These are phyloP conservation scores for Eilema griseolum DNA, from an alignment of 2,888 invertebrate species.

Conservation along the genomic window DNA sequence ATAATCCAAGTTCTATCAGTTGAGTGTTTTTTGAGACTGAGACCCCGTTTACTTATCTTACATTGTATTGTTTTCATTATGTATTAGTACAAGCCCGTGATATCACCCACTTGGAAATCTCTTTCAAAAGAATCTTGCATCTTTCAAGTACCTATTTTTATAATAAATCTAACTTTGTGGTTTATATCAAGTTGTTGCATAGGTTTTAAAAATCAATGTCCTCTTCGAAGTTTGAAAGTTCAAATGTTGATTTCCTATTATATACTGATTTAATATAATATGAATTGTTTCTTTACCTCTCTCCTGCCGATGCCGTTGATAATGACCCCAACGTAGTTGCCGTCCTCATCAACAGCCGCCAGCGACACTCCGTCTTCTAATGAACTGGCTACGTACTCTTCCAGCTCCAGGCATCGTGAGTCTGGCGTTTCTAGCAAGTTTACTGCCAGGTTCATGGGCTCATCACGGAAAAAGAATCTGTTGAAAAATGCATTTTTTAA, in stretches of 20 bases:
- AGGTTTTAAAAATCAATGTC: not conserved
- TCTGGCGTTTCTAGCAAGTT: conserved; percentile 88
- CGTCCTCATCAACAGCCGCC: conserved; percentile 88
- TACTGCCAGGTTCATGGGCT: conserved; percentile 89
- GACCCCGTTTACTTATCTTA: no score
- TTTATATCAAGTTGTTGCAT: no score
- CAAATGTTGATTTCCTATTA: not conserved
- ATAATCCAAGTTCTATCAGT: no score
- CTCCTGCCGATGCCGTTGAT: conserved; percentile 82
- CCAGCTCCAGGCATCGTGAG: conserved; percentile 88
- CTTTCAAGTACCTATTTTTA: no score
- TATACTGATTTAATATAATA: not conserved
- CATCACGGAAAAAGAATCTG: conserved; percentile 91
- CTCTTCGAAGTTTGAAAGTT: no score
- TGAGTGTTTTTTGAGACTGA: no score
- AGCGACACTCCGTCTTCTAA: conserved; percentile 88
- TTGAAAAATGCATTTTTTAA: conserved; percentile 29
- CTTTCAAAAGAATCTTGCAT: no score
- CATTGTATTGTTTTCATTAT: no score
- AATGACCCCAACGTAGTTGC: conserved; percentile 87
- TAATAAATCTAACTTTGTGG: no score
- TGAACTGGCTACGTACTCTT: conserved; percentile 88
- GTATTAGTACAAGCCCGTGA: no score
- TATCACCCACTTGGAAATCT: no score
- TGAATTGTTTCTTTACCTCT: conserved; percentile 63